phyloP scores from a whole-genome alignment of 1,140 invertebrate species.

The Pseudomyrmex sp. region DNA sequence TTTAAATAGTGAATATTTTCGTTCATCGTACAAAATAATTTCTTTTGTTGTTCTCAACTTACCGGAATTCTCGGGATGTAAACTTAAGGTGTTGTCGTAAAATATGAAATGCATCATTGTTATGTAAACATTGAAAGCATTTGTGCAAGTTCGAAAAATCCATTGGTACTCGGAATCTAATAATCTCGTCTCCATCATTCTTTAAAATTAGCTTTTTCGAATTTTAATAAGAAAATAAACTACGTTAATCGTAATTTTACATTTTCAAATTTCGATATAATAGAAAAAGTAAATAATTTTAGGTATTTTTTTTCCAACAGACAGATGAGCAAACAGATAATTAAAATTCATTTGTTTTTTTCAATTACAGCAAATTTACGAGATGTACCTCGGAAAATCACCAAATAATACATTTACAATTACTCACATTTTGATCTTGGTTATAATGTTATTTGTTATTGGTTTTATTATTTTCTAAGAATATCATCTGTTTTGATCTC shows the following conservation, averaged over 20 bases:
- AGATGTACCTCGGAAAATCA: not conserved
- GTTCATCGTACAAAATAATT: too few relatives aligned
- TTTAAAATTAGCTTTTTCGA: not conserved
- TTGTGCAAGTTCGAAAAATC: slow-evolving; percentile 76
- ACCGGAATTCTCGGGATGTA: slow-evolving; percentile 69
- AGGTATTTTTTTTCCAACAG: not conserved
- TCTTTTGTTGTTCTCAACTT: slow-evolving; percentile 40
- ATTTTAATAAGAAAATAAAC: not conserved
- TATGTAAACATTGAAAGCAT: slow-evolving; percentile 77
- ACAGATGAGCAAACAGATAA: not conserved
- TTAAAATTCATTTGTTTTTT: not conserved
- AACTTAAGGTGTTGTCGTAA: slow-evolving; percentile 70
- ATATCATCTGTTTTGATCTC: not conserved
- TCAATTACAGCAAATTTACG: not conserved
- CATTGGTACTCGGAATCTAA: slow-evolving; percentile 78
- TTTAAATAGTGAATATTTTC: slow-evolving; percentile 3
- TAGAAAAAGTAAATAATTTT: not conserved
- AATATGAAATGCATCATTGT: slow-evolving; percentile 78
- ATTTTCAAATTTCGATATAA: not conserved
- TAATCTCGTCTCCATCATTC: slow-evolving; percentile 51
- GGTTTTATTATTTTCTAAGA: not conserved
- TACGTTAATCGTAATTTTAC: not conserved
- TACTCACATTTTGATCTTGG: not conserved
- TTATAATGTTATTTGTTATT: not conserved
- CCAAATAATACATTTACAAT: not conserved